These are phyloP conservation scores for Syrphus vitripennis DNA, from an alignment of 2,888 invertebrate genomes.

Conservation along the genomic window DNA sequence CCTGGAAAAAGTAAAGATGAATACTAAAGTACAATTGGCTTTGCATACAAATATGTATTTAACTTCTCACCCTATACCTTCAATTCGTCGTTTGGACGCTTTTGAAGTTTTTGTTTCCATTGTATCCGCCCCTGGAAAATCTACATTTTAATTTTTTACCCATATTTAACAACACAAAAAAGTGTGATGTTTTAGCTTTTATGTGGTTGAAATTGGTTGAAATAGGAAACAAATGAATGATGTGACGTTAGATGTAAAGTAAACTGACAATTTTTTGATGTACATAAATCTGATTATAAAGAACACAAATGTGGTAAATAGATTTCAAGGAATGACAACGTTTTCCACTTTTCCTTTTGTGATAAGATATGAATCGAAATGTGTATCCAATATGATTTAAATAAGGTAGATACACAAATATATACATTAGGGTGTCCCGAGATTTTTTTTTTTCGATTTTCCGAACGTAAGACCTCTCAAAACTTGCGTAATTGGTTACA, in stretches of 20 bases:
- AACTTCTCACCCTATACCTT: too few relatives aligned
- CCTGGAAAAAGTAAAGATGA: too few relatives aligned
- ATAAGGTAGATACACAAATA: too few relatives aligned
- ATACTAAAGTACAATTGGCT: too few relatives aligned
- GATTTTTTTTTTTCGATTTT: too few relatives aligned
- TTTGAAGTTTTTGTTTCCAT: neutral
- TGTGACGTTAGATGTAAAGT: conserved; percentile 37
- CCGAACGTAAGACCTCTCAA: too few relatives aligned
- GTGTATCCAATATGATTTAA: too few relatives aligned
- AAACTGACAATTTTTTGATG: conserved; percentile 61
- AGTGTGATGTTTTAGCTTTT: conserved; percentile 17
- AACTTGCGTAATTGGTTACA: too few relatives aligned
- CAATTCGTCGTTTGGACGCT: too few relatives aligned
- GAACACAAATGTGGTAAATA: conserved; percentile 37
- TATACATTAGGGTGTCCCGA: too few relatives aligned
- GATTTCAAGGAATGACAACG: conserved; percentile 15
- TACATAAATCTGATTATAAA: conserved; percentile 51
- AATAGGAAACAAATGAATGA: conserved; percentile 12
- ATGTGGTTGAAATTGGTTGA: conserved; percentile 16
- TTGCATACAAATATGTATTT: too few relatives aligned
- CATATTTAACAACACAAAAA: neutral
- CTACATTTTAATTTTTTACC: neutral
- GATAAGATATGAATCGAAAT: neutral
- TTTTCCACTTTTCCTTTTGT: neutral
- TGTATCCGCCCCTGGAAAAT: neutral